Base-by-base conservation (phyloP, 2,797 vertebrate genomes). In the Peromyscus attwateri region DNA sequence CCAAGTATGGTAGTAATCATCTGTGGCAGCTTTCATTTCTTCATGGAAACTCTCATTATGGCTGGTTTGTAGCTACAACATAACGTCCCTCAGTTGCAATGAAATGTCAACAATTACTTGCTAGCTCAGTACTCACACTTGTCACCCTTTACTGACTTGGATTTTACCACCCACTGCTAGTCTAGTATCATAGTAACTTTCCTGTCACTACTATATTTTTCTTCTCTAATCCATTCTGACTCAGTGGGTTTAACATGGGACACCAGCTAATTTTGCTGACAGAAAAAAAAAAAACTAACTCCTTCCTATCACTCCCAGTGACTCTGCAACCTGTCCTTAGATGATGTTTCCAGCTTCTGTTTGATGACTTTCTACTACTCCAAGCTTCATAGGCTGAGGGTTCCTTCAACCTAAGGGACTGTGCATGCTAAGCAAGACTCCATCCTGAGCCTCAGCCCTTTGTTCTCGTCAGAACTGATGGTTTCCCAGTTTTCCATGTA, bases 221-320 rank as follows among this genome's bases (percentile, higher is more conserved):
- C 13, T 70, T 83, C 46, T 91, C 46, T 49, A 85, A 68, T 49
- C 27, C 29, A 46, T 85, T 83, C 60, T 46, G 40, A 85, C 62
- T 85, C 62, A 13, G 40, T 46, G 82, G 37, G 27, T 66, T 57
- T 66, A 19, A 83, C 14, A 66, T 46, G 40, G 82, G 17, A 84
- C 62, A 66, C 1, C 34, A 95, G 84, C 25, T 83, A 43, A 84
- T 87, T 89, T 89, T 92, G 27, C 70, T 87, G 91, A 71, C 7
- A 84, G 43, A 91, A 27, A 52, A 70, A 68, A 96, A 46, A 94
- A 84, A 57, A 37, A 46, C 49, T 57, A 94, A 62, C 13, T 75
- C 16, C 31, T 81, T 60, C 31, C 37, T 1, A 31, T 70, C 21
- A 80, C 40, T 37, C 83, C 19, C 40, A 87, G 81, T 29, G n/a